A percentile compares a stretch with the other conserved stretches of the same genome.
Evolutionary conservation across 37 sponge, comb jelly and placozoan species (phyloP).

Genomic region (Dysidea cf. avara): DNA sequence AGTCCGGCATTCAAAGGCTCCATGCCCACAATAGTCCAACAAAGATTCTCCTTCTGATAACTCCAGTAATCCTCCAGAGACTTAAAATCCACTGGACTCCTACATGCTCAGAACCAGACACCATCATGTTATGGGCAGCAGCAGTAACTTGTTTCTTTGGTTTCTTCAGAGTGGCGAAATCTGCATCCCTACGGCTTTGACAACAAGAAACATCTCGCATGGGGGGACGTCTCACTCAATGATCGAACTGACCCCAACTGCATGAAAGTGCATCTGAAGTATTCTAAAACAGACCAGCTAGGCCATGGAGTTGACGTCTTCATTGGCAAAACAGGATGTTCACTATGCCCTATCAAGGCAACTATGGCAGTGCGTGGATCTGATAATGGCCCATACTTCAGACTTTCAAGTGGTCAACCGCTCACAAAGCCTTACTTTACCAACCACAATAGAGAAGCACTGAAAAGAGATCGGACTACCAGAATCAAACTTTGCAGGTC

Average conservation of each 20-base stretch:
- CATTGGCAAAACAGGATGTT: constrained; percentile 14
- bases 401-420: background rate
- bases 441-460: background rate
- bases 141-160: constrained; percentile 17
- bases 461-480: background rate
- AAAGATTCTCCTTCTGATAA: background rate
- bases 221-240: background rate
- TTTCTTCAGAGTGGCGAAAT: constrained; percentile 25
- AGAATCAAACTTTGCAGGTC: constrained; percentile 9
- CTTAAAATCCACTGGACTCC: background rate
- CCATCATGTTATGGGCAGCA: constrained; percentile 22
- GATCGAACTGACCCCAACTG: too few relatives aligned
- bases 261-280: constrained; percentile 16
- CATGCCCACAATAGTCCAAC: too few relatives aligned
- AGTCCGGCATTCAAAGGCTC: background rate
- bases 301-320: constrained; percentile 28
- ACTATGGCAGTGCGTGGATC: constrained; percentile 8
- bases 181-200: constrained; percentile 1
- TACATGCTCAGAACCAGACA: background rate
- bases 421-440: background rate
- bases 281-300: constrained; percentile 38
- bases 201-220: constrained; percentile 2
- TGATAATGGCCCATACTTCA: background rate
- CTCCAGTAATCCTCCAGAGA: background rate
- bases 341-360: constrained; percentile 30